Evolutionary conservation across 2,888 invertebrate species (phyloP), one percentile per base, ranked within the genome.

Genomic region (Archips xylosteana): DNA sequence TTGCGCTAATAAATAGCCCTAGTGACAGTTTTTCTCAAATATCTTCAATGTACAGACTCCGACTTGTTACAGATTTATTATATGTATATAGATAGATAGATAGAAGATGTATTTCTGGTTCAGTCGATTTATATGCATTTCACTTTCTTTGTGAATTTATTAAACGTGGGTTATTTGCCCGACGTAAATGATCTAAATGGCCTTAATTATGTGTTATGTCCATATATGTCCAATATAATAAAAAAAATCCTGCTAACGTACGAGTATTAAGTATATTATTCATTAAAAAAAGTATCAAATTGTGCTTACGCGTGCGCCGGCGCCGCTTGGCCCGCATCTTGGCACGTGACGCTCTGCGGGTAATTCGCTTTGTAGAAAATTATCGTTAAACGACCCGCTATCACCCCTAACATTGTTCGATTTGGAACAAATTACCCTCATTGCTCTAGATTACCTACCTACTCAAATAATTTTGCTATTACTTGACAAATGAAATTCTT

Each of bases 371-470:
- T 66, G 60, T 68, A 68, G 47, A 57, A 63, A 63, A 73, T 63
- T 57, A 73, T 63, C 39, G 39, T 73, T 47, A 57, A 36, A 45
- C 76, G 71, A 71, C 77, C 74, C 80, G 82, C 86, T 90, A 89
- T 91, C 92, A 89, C 84, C 89, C 85, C 80, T 79, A 77, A 78
- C 82, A 76, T 76, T 78, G 67, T 82, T 79, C 79, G 80, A 84
- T 88, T 57, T 87, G 80, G 77, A 54, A 75, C 77, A 78, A 76
- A 86, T 85, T 88, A 87, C 92, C 92, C 92, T 79, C 85, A 92
- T 92, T 81, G 85, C 81, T 85, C 87, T 89, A 87, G 83, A 90
- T 92, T n/a, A 49, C 5, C 10, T 49, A 49, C n/a, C 2, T 9
- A 45, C 9, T 10, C 10, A 45, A 49, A 49, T 49, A 49, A 13